Evolutionary conservation across 2,113 vertebrate genomes (phyloP).

Genomic region (Anoplopoma fimbria): DNA sequence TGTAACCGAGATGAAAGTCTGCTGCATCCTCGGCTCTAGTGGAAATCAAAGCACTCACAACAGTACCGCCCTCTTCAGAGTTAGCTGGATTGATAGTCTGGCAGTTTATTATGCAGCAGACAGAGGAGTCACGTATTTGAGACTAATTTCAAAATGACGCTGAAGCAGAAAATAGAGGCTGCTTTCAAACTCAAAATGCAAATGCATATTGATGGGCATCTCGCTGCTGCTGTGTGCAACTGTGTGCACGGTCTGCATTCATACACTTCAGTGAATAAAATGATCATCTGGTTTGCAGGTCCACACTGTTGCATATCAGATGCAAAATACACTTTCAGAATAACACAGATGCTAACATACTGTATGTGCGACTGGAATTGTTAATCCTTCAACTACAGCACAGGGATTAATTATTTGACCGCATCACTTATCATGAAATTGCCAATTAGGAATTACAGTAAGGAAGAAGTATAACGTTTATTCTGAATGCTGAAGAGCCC

Average conservation of each 20-base stretch:
- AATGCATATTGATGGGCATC: neutral
- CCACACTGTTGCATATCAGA: neutral
- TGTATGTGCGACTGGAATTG: neutral
- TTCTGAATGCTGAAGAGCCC: neutral
- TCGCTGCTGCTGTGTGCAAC: neutral
- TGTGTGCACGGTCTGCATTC: neutral
- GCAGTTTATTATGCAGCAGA: neutral
- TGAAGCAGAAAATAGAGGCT: neutral
- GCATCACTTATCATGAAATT: neutral
- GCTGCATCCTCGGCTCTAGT: neutral
- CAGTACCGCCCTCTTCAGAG: neutral
- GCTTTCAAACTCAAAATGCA: constrained; percentile 24
- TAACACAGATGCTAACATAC: neutral
- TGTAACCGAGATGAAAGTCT: neutral
- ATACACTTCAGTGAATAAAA: neutral
- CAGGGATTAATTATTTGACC: neutral
- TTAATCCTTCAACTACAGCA: neutral
- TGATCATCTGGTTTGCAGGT: neutral
- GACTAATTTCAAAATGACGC: neutral
- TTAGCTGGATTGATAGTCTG: neutral
- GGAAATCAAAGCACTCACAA: neutral
- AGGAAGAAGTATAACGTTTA: neutral
- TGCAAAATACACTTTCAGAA: neutral
- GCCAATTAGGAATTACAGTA: neutral
- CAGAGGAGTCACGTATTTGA: neutral